Evolutionary conservation across 2,888 invertebrate species (phyloP).

Genomic region (Leptinotarsa tumamoca): DNA sequence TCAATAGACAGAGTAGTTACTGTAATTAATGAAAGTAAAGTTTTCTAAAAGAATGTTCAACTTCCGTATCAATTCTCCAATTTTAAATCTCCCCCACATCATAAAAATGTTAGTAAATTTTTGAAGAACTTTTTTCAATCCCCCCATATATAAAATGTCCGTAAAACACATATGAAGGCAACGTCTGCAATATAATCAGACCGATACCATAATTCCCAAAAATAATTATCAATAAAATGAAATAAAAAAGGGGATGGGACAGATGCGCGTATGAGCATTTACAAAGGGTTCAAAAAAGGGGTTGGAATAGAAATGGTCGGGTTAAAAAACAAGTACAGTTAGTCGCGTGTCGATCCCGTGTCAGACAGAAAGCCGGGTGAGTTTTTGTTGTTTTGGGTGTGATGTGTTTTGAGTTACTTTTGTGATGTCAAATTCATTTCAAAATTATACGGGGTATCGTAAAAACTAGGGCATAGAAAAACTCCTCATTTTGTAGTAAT

Average conservation of each 20-base stretch:
- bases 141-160: too few relatives aligned
- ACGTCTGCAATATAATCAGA: neutral
- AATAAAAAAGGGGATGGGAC: neutral
- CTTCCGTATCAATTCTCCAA: too few relatives aligned
- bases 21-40: too few relatives aligned
- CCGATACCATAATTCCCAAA: neutral
- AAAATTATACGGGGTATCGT: too few relatives aligned
- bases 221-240: neutral
- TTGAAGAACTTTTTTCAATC: too few relatives aligned
- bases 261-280: slow-evolving; percentile 14
- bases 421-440: neutral
- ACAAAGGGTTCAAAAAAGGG: slow-evolving; percentile 38
- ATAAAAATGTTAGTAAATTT: too few relatives aligned
- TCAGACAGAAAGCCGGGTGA: slow-evolving; percentile 12
- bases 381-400: neutral
- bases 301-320: slow-evolving; percentile 29
- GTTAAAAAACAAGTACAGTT: slow-evolving; percentile 32
- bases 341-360: slow-evolving; percentile 35
- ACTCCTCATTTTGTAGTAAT: too few relatives aligned
- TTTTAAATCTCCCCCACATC: too few relatives aligned
- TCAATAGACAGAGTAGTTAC: too few relatives aligned
- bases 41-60: too few relatives aligned
- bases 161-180: too few relatives aligned
- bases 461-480: too few relatives aligned
- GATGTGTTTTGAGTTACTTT: neutral